Conservation (phyloP, 2,797 vertebrate species). For the Chromis chromis region DNA sequence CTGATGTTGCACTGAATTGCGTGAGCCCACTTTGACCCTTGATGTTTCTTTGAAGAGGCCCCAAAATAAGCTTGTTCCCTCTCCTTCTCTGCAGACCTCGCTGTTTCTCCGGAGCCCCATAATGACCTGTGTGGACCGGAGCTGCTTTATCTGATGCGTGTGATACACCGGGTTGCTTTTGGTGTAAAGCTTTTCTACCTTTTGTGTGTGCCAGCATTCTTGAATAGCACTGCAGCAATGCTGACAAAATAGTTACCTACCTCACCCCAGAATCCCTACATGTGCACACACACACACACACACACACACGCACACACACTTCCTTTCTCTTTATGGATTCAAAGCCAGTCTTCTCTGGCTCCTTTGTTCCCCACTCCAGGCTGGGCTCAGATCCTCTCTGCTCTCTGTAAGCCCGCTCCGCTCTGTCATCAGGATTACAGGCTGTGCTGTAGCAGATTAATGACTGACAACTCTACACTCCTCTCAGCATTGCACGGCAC, state of each 20-base stretch:
- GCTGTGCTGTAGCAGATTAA: slow-evolving; percentile 82
- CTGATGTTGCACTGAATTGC: slow-evolving; percentile 74
- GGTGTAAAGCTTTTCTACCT: slow-evolving; percentile 38
- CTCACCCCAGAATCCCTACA: slow-evolving; percentile 53
- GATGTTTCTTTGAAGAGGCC: slow-evolving; percentile 72
- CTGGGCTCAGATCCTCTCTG: slow-evolving; percentile 81
- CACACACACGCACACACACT: slow-evolving; percentile 7
- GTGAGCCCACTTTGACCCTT: slow-evolving; percentile 80
- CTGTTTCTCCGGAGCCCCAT: not conserved
- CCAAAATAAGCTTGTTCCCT: slow-evolving; percentile 40
- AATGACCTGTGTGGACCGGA: slow-evolving; percentile 45
- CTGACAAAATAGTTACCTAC: slow-evolving; percentile 79
- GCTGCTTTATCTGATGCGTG: slow-evolving; percentile 52
- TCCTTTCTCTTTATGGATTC: slow-evolving; percentile 74
- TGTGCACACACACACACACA: slow-evolving; percentile 28
- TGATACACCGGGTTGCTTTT: slow-evolving; percentile 44
- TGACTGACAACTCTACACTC: slow-evolving; percentile 81
- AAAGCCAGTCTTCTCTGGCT: slow-evolving; percentile 73
- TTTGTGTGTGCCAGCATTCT: slow-evolving; percentile 64
- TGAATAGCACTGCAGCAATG: slow-evolving; percentile 73
- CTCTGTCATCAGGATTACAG: slow-evolving; percentile 84
- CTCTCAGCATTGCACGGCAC: slow-evolving; percentile 64
- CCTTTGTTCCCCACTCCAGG: slow-evolving; percentile 82
- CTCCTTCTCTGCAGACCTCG: slow-evolving; percentile 26
- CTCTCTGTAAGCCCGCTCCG: slow-evolving; percentile 76